Percentiles rank a stretch among this genome's conserved stretches.
phyloP scores from a whole-genome alignment of 2,113 vertebrate genomes.

The Chloebia gouldiae region DNA sequence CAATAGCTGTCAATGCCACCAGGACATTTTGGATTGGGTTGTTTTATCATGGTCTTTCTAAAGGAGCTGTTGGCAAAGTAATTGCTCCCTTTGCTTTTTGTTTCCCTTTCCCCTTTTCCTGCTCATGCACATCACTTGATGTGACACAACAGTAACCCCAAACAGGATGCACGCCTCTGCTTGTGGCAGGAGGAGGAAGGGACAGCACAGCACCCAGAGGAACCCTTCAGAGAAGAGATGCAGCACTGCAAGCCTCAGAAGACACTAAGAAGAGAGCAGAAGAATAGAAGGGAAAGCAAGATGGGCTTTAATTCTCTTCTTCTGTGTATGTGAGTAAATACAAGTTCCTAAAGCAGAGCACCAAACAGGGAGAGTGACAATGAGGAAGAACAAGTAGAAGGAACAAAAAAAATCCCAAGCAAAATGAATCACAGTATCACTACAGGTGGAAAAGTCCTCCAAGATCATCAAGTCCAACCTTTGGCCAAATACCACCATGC shows the following conservation, averaged over 20 bases:
- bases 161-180: slow-evolving; percentile 19
- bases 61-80: not conserved
- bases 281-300: not conserved
- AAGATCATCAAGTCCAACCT: not conserved
- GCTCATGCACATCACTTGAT: not conserved
- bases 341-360: not conserved
- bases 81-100: not conserved
- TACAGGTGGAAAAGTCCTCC: not conserved
- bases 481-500: not conserved
- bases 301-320: not conserved
- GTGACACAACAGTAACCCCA: not conserved
- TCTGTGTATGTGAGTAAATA: not conserved
- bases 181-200: not conserved
- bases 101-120: not conserved
- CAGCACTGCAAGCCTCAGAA: not conserved
- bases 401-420: not conserved
- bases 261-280: not conserved
- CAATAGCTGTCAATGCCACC: not conserved
- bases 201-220: not conserved
- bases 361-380: not conserved
- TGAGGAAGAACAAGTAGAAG: not conserved
- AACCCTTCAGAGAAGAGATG: not conserved
- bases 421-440: not conserved
- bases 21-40: not conserved
- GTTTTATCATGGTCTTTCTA: not conserved